Base-by-base conservation (phyloP, 2,888 invertebrate species). In the Meliscaeva auricollis region DNA sequence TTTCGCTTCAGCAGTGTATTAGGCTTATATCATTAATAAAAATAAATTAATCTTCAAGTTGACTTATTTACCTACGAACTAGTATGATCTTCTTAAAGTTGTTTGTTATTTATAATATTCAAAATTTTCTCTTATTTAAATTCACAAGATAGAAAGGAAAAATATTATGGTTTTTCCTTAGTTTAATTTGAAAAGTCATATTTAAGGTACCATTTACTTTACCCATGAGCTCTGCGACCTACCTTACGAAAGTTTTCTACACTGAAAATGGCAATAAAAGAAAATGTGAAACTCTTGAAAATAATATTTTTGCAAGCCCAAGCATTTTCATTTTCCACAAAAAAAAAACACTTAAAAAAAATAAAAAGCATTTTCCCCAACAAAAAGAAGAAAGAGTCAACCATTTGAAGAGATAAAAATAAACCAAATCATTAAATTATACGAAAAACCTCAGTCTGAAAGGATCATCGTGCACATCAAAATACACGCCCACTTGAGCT, bases 401-500 rank as follows among this genome's bases (percentile, higher is more conserved):
- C 26, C 22, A 50, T 46, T 30, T 66, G 35, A 66, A 50, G 35
- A 66, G 66, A 50, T 50, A 38, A 50, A 56, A 70, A 64, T n/a
- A 56, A 56, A 64, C 41, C 26, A 68, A 79, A 75, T 78, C 66
- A 81, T 81, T 41, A 84, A 76, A 84, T 75, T 72, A 44, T 68
- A 54, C n/a, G 20, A 66, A 79, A 83, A 69, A 64, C 52, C 75
- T 72, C 68, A 35, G 66, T 70, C 60, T 76, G 66, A 84, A 79
- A 75, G 75, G 66, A 48, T 75, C 32, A 52, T 75, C 66, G 72
- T 79, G 70, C 70, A 72, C 58, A 68, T 38, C 54, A 73, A 85
- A 74, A 69, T 85, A 68, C 73, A 85, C 85, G 85, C 85, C 76
- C 85, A 70, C 85, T 85, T 85, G 76, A 85, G 80, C 85, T 81